Base-by-base conservation (phyloP, 2,113 vertebrate genomes). In the Brachypodius melanocephalos region DNA sequence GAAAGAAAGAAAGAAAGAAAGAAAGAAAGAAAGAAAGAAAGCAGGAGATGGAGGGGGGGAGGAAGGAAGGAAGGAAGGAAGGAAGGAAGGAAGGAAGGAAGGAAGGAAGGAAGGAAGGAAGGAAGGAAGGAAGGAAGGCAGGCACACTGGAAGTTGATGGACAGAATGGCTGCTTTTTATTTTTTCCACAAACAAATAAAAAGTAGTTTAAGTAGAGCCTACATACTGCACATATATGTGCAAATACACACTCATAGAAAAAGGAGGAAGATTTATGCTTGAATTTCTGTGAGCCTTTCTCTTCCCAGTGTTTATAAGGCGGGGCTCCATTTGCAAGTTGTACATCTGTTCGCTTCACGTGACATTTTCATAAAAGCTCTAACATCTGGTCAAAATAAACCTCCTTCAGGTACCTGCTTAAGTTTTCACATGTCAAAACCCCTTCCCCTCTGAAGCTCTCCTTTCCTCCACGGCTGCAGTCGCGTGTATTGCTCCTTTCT, bases 311-410 rank as follows among this genome's bases (percentile, higher is more conserved):
- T 97, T 97, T 96, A 94, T 97, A 95, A 97, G 97, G 98, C 96
- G 95, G 97, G 96, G 96, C 86, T 89, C 96, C 71, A 85, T 97
- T 97, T 97, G 97, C 96, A 94, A 96, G 97, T 97, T 98, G 96
- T 97, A 98, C 98, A 98, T 99, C 98, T 99, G 98, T 98, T 99
- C 97, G 74, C 85, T 98, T 98, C 98, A 99, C 98, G 98, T 99
- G 98, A 99, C 98, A 36, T 97, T 98, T 97, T 96, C 94, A 96
- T 90, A 98, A 98, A 98, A 98, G 98, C 97, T 97, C 96, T 94
- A 98, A 99, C 99, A 99, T 99, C 98, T 99, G 98, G 98, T 98
- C 98, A 98, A 98, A 98, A 98, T 98, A 98, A 98, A 98, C 98
- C 98, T 98, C 98, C 97, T 98, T 98, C 98, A 98, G 97, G 98